Conservation (phyloP, 2,797 vertebrate genomes). For the Spondyliosoma cantharus region DNA sequence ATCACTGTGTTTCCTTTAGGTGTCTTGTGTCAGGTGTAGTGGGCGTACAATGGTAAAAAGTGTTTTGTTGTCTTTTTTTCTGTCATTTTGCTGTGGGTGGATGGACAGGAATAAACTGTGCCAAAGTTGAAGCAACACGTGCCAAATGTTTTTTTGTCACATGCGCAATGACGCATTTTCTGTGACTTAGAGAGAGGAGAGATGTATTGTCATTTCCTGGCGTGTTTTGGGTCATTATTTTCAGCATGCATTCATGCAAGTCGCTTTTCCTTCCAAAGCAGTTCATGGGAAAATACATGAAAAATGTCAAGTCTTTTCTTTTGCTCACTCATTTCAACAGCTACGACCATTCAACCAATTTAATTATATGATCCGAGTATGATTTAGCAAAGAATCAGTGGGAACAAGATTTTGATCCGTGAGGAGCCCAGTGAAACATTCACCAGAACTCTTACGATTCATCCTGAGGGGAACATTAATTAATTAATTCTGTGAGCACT, state of each 20-base stretch:
- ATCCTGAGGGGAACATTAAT: background rate
- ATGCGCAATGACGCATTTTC: slow-evolving; percentile 37
- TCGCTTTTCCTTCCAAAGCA: background rate
- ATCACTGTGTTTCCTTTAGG: background rate
- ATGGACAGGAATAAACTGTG: slow-evolving; percentile 36
- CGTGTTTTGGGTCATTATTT: slow-evolving; percentile 9
- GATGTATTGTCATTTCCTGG: slow-evolving; percentile 3
- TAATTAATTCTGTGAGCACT: background rate
- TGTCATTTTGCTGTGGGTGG: slow-evolving; percentile 13
- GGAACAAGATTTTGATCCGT: background rate
- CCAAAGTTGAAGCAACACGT: slow-evolving; percentile 51
- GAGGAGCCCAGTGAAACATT: background rate
- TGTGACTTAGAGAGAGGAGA: background rate
- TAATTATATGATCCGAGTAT: background rate
- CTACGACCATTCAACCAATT: background rate
- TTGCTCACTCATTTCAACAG: background rate
- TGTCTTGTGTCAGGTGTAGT: slow-evolving; percentile 7
- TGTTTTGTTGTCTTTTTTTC: background rate
- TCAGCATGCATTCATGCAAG: background rate
- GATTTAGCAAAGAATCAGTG: background rate
- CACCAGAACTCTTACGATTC: background rate
- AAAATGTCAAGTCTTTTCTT: background rate
- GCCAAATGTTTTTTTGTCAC: slow-evolving; percentile 25
- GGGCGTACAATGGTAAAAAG: background rate
- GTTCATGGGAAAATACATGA: background rate